Evolutionary conservation across 2,113 vertebrate genomes (phyloP).

Genomic region (Accipiter cooperii): DNA sequence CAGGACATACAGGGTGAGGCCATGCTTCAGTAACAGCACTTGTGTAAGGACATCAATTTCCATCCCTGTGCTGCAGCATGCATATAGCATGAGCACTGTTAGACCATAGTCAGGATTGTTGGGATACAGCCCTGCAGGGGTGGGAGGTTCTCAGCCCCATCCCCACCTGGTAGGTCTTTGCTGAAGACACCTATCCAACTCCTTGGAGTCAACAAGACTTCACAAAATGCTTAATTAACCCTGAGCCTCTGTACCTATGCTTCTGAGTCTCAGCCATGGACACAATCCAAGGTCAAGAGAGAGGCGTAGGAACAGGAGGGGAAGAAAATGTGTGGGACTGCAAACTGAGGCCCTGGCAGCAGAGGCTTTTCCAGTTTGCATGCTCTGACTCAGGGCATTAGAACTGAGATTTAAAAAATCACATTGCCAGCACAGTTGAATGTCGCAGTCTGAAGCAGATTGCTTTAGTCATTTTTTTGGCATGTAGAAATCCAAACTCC

Average conservation of each 20-base stretch:
- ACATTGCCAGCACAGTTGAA: background rate
- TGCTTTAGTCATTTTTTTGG: background rate
- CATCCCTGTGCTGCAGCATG: background rate
- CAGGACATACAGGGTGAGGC: background rate
- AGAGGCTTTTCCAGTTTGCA: background rate
- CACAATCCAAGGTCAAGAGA: background rate
- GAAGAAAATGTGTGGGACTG: background rate
- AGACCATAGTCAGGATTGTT: background rate
- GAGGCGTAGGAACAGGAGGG: fast-evolving
- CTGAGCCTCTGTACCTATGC: background rate
- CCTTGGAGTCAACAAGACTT: background rate
- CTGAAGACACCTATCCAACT: background rate
- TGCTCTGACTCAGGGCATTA: fast-evolving
- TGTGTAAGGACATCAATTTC: background rate
- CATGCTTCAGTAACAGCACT: background rate
- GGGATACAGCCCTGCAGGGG: background rate
- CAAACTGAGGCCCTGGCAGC: background rate
- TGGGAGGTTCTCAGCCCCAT: background rate
- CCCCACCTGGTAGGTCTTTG: background rate
- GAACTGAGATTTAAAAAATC: background rate
- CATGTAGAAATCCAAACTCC: background rate
- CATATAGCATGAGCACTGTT: background rate
- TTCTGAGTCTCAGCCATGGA: background rate
- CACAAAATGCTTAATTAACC: background rate
- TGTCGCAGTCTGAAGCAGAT: background rate